Percentiles rank a stretch among this genome's conserved stretches.
phyloP scores from a whole-genome alignment of 2,888 invertebrate species.

The Hyposoter dolosus region DNA sequence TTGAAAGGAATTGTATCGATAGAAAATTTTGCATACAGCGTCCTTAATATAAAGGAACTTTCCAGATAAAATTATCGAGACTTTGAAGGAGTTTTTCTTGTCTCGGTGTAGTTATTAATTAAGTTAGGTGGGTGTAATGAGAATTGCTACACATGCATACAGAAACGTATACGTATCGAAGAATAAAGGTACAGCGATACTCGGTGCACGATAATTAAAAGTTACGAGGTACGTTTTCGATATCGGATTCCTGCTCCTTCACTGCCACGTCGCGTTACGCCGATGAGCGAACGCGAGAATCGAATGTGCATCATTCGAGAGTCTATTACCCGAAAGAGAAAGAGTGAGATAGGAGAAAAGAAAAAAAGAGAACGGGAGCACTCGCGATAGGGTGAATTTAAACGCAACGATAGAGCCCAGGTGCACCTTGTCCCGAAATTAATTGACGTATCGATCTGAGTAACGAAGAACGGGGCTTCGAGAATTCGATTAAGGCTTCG shows the following conservation, averaged over 20 bases:
- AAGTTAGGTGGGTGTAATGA: slow-evolving; percentile 6
- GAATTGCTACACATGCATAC: slow-evolving; percentile 19
- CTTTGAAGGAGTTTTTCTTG: not conserved
- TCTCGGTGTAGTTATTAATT: not conserved
- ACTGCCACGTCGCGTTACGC: slow-evolving; percentile 50
- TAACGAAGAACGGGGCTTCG: slow-evolving; percentile 58
- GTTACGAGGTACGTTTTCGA: slow-evolving; percentile 64
- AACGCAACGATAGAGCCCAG: slow-evolving; percentile 61
- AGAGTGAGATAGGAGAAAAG: slow-evolving; percentile 25
- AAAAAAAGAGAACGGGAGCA: slow-evolving; percentile 25
- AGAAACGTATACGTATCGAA: slow-evolving; percentile 12
- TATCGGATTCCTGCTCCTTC: slow-evolving; percentile 51
- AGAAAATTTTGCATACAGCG: too few relatives aligned
- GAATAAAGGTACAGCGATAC: slow-evolving; percentile 12
- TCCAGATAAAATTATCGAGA: not conserved
- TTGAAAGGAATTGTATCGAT: too few relatives aligned
- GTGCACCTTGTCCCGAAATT: slow-evolving; percentile 78
- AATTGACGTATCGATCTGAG: slow-evolving; percentile 76
- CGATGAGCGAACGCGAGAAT: slow-evolving; percentile 37
- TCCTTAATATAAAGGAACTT: not conserved
- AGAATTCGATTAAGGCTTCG: slow-evolving; percentile 67
- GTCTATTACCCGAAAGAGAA: slow-evolving; percentile 35
- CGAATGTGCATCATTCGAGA: slow-evolving; percentile 37
- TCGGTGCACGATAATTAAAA: slow-evolving; percentile 65
- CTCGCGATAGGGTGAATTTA: slow-evolving; percentile 50